Base-by-base conservation (phyloP, 2,797 vertebrate species). In the Fistularia commersonii region DNA sequence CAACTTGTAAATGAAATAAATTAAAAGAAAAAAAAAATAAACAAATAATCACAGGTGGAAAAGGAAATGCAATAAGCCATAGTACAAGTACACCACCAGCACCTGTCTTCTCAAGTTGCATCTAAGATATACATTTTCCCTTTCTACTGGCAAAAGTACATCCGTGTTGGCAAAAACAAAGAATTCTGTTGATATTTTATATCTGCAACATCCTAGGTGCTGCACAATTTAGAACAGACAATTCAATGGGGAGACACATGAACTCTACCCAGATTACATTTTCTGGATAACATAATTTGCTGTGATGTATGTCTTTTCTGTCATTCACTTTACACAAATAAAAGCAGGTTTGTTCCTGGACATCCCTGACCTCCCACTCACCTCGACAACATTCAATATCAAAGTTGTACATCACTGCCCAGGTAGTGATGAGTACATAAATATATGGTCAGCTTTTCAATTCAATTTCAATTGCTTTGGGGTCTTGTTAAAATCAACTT, bases 1-100 rank as follows among this genome's bases (percentile, higher is more conserved):
- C 86, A 88, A 88, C 80, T 81, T 84, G 80, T 84, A 87, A 89
- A 85, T 88, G 83, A 89, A 90, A 91, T 91, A 91, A 90, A 91
- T 90, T 90, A 83, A 81, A 86, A 85, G 86, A 86, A 73, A 84
- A 69, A 80, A 90, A 83, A 81, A 86, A 84, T 86, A 86, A 74
- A 84, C 67, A 80, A 82, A 89, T 79, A 74, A 85, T 81, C 82
- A 91, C 79, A 78, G 76, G 72, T 72, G 73, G 66, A 66, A 72
- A 81, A 51, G 74, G 48, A 79, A 74, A 46, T 40, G 57, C 72
- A 72, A 84, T 80, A 82, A 85, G 79, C 67, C 55, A 69, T 63
- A 69, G 69, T 76, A 84, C 77, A 79, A 75, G 69, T 76, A 80
- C 72, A 81, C 72, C 77, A 82, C 67, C 81, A 81, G 82, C 69